Conservation (phyloP, 2,888 invertebrate genomes). For the Molanna angustata region DNA sequence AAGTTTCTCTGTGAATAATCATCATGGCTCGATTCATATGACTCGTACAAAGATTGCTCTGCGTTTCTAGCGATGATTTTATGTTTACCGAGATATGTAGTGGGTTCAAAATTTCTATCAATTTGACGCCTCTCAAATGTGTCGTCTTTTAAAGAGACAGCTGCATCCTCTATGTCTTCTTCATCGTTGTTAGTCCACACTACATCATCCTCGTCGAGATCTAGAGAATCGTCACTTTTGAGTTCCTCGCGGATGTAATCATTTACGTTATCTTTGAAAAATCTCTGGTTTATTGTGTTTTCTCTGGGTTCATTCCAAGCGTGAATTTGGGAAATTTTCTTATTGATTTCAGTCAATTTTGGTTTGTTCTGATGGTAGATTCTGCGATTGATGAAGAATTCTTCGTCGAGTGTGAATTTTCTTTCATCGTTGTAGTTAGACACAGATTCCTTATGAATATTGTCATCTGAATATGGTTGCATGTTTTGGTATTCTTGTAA, state of each 20-base stretch:
- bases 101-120: no score
- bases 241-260: constrained; percentile 3
- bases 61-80: background rate
- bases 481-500: constrained; percentile 24
- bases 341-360: constrained; percentile 20
- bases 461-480: constrained; percentile 7
- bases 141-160: constrained; percentile 8
- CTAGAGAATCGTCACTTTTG: constrained; percentile 13
- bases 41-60: no score
- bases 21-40: no score
- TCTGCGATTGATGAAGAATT: constrained; percentile 26
- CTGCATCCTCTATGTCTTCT: constrained; percentile 22
- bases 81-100: background rate
- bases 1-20: background rate
- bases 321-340: constrained; percentile 2
- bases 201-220: constrained; percentile 22
- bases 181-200: constrained; percentile 23
- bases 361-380: constrained; percentile 27
- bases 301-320: background rate
- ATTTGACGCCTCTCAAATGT: background rate
- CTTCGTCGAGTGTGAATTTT: constrained; percentile 25
- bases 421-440: constrained; percentile 21
- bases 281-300: background rate
- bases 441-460: background rate
- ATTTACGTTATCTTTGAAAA: background rate